Conservation (phyloP, 64 coral and sea anemone genomes). For the Porites lutea region DNA sequence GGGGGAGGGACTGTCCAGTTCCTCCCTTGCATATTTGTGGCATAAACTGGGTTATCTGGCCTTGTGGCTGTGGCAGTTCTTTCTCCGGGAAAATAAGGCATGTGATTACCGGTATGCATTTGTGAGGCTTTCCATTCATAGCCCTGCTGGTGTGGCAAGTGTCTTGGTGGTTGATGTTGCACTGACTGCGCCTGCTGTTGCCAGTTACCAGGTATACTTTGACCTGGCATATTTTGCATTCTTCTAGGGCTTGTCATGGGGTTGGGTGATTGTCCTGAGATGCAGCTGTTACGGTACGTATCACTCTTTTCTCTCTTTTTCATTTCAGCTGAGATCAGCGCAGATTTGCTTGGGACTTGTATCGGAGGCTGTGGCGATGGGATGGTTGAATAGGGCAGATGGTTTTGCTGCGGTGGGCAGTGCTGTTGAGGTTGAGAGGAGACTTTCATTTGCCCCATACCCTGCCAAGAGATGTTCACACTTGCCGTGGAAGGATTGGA, state of each 20-base stretch:
- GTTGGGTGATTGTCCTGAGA: slow-evolving; percentile 8
- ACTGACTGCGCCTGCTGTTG: not conserved
- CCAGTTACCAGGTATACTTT: slow-evolving; percentile 43
- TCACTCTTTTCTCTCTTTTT: slow-evolving; percentile 80
- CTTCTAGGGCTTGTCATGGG: slow-evolving; percentile 33
- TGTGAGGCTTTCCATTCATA: slow-evolving; percentile 35
- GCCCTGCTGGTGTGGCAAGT: not conserved
- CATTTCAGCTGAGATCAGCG: slow-evolving; percentile 49
- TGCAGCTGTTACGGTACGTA: slow-evolving; percentile 62
- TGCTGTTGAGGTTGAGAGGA: slow-evolving; percentile 23
- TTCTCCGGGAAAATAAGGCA: slow-evolving; percentile 22
- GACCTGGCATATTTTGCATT: slow-evolving; percentile 39
- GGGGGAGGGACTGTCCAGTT: slow-evolving; percentile 57
- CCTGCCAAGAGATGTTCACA: slow-evolving; percentile 93
- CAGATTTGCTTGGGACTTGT: slow-evolving; percentile 17
- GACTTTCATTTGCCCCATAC: slow-evolving; percentile 52
- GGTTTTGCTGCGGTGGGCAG: slow-evolving; percentile 18
- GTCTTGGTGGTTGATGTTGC: not conserved
- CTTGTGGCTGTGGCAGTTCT: not conserved
- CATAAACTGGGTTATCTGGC: slow-evolving; percentile 35
- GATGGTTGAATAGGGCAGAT: slow-evolving; percentile 14
- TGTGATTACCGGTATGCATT: not conserved
- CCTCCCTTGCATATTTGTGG: slow-evolving; percentile 50
- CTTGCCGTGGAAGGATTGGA: slow-evolving; percentile 70
- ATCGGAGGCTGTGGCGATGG: slow-evolving; percentile 11